Conservation (phyloP, 1,140 invertebrate genomes). For the Sycophaga agraensis region DNA sequence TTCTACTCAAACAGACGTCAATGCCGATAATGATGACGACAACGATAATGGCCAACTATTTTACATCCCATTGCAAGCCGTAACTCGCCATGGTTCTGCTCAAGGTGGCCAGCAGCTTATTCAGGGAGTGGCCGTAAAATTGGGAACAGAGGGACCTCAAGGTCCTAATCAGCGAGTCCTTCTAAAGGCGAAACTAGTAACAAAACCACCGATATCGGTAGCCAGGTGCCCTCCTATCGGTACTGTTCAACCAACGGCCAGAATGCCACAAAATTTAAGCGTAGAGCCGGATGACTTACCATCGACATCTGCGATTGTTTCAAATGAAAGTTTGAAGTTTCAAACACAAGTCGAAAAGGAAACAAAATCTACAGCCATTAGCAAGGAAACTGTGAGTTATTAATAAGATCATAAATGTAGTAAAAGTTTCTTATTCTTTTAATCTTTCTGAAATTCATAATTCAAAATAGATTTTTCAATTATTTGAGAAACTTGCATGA, state of each 20-base stretch:
- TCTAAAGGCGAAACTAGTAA: conserved; percentile 69
- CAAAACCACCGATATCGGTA: conserved; percentile 61
- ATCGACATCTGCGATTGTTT: conserved; percentile 36
- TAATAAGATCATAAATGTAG: not conserved
- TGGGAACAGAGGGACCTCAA: conserved; percentile 65
- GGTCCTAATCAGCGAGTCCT: conserved; percentile 66
- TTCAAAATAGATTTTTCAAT: not conserved
- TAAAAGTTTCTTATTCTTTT: no score
- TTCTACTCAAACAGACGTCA: conserved; percentile 59
- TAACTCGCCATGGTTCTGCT: conserved; percentile 53
- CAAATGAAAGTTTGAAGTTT: not conserved
- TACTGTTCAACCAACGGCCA: conserved; percentile 61
- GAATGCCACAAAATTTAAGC: conserved; percentile 41
- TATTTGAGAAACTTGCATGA: not conserved
- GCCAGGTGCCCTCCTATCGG: conserved; percentile 61
- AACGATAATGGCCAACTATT: conserved; percentile 63
- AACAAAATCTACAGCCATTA: not conserved
- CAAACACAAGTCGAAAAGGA: not conserved
- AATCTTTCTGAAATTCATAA: not conserved
- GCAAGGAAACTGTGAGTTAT: not conserved
- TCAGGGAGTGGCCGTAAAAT: conserved; percentile 69
- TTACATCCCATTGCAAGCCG: conserved; percentile 68
- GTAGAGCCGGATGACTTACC: conserved; percentile 32
- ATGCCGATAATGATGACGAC: conserved; percentile 52
- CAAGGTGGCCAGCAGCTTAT: conserved; percentile 59